These are phyloP conservation scores for Neodiprion pinetum DNA, from an alignment of 1,140 invertebrate genomes.

Conservation along the genomic window DNA sequence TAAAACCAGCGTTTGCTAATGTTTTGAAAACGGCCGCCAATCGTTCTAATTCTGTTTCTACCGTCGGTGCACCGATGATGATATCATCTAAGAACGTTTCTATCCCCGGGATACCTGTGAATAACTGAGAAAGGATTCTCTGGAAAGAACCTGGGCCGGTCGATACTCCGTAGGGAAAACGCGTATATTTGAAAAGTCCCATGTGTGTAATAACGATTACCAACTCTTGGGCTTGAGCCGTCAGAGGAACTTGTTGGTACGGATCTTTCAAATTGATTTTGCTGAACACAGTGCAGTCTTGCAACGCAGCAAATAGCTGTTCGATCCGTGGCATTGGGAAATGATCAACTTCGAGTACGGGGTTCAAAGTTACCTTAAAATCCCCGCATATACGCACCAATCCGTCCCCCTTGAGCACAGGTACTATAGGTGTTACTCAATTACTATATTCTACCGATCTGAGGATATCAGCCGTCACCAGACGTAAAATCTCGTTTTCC, in stretches of 20 bases:
- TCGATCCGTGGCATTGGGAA: neutral
- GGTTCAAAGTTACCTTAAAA: conserved; percentile 53
- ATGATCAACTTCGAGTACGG: neutral
- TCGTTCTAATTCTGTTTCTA: neutral
- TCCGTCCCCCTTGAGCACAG: conserved; percentile 57
- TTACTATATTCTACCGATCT: neutral
- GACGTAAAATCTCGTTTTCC: too few relatives aligned
- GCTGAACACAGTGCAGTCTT: neutral
- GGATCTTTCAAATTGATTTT: neutral
- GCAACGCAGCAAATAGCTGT: neutral
- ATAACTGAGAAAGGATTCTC: conserved; percentile 22
- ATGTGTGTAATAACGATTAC: neutral
- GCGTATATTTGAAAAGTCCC: conserved; percentile 25
- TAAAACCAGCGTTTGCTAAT: neutral
- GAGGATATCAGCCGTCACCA: too few relatives aligned
- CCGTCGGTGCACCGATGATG: neutral
- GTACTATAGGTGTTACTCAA: conserved; percentile 59
- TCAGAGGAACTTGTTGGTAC: neutral
- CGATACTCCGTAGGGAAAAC: conserved; percentile 23
- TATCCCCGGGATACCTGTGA: conserved; percentile 3
- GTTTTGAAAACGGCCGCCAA: neutral
- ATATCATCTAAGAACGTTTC: conserved; percentile 15
- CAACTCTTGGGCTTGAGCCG: neutral
- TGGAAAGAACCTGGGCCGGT: conserved; percentile 27
- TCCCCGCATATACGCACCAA: conserved; percentile 56